These are phyloP conservation scores for Pristionchus fissidentatus DNA, from an alignment of 2,888 invertebrate genomes.

Conservation along the genomic window DNA sequence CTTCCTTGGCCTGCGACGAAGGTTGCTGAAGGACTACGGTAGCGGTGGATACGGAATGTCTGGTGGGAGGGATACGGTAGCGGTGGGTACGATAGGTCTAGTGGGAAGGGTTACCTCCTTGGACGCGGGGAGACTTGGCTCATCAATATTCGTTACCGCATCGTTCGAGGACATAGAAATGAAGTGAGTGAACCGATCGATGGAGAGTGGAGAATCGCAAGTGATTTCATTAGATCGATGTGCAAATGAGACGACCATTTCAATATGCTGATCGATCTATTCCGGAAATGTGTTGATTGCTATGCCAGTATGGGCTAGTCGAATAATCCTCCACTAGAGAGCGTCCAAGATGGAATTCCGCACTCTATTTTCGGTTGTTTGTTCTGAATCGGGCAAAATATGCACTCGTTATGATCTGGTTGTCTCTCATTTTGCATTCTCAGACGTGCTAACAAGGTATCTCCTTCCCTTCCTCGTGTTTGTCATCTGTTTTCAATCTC, in stretches of 20 bases:
- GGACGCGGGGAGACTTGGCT: not conserved
- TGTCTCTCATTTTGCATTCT: constrained; percentile 8
- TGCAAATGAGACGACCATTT: not conserved
- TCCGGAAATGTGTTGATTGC: not conserved
- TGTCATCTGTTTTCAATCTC: constrained; percentile 7
- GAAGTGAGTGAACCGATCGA: not conserved
- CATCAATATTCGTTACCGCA: not conserved
- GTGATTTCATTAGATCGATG: not conserved
- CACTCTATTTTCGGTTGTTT: too few species aligned
- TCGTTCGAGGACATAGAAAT: not conserved
- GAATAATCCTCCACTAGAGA: too few species aligned
- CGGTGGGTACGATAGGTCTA: not conserved
- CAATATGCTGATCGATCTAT: not conserved
- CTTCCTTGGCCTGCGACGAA: too few species aligned
- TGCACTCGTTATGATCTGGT: not conserved
- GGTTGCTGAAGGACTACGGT: too few species aligned
- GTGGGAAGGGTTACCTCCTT: not conserved
- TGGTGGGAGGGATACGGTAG: not conserved
- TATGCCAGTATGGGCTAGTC: not conserved
- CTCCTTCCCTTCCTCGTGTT: not conserved
- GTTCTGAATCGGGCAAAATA: too few species aligned
- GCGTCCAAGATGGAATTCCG: too few species aligned
- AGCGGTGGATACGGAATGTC: not conserved
- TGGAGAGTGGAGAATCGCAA: not conserved
- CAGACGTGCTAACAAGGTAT: not conserved